Base-by-base conservation (phyloP, 1,140 invertebrate genomes). In the Micrasema longulum region DNA sequence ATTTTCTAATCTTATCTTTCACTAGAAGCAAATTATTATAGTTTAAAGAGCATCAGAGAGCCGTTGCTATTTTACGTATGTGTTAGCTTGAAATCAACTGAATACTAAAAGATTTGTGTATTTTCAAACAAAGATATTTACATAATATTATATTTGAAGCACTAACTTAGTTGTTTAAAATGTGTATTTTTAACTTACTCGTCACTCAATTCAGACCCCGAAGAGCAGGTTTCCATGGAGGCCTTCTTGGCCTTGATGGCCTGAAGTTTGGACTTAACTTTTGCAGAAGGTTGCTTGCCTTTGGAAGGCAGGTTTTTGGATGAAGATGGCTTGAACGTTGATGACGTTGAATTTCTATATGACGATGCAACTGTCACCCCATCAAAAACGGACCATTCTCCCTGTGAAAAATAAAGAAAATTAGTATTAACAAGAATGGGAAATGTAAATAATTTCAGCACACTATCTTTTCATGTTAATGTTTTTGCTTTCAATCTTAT, bases 191-290 rank as follows among this genome's bases (percentile, higher is more conserved):
- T 9, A 53, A 67, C 74, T 71, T 36, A 76, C 74, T 76, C 74
- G 36, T 76, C 74, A 20, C 74, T 76, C 7, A 76, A 14, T 48
- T 76, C 74, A 26, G 74, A 76, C 47, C 74, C 74, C 1, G 74
- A 70, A 16, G 70, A 72, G 35, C 70, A 76, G 10, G 74, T 70
- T 36, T 76, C 74, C 60, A 76, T 72, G 12, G 63, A 18, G 35
- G 74, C 70, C 38, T 72, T 72, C 41, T 76, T 76, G 14, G 74
- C 74, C 57, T 76, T 76, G 14, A 76, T 76, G 35, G 74, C 74
- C 38, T 72, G 60, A 12, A 76, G 47, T 53, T 67, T 65, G 11
- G 74, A 76, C 48, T 76, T 76, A 12, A 72, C 53, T 57, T 72
- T 76, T 14, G 71, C 69, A 0, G 70, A 70, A 0, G 74, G 67